Evolutionary conservation across 2,113 vertebrate species (phyloP).

Genomic region (Garra rufa): DNA sequence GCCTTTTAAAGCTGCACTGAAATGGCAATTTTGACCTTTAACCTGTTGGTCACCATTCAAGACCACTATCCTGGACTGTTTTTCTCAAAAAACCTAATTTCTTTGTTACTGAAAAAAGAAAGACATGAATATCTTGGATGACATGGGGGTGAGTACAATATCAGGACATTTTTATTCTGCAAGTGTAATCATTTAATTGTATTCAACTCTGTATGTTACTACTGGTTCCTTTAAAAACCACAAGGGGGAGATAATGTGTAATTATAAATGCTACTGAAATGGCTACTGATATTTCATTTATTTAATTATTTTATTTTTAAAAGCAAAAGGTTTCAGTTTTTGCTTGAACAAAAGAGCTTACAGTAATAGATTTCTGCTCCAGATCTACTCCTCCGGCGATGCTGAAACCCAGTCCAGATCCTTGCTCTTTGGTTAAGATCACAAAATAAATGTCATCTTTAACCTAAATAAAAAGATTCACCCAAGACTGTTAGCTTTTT

Average conservation of each 20-base stretch:
- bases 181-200: background rate
- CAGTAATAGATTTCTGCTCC: conserved; percentile 85
- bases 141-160: too few species aligned
- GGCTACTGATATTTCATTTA: background rate
- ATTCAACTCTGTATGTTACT: background rate
- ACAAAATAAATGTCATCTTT: conserved; percentile 83
- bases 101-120: too few species aligned
- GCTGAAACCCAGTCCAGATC: conserved; percentile 92
- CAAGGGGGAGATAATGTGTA: conserved; percentile 12
- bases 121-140: too few species aligned
- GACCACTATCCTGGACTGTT: too few species aligned
- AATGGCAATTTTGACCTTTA: too few species aligned
- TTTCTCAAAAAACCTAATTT: too few species aligned
- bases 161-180: too few species aligned
- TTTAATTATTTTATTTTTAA: background rate
- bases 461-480: conserved; percentile 69
- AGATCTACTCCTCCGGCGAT: conserved; percentile 88
- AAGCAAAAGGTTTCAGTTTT: background rate
- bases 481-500: background rate
- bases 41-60: too few species aligned
- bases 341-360: conserved; percentile 68
- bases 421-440: conserved; percentile 88
- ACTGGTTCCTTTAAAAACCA: conserved; percentile 12
- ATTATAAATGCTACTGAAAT: background rate
- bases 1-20: too few species aligned